Conservation (phyloP, 1,140 invertebrate genomes). For the Acyrthosiphon pisum region DNA sequence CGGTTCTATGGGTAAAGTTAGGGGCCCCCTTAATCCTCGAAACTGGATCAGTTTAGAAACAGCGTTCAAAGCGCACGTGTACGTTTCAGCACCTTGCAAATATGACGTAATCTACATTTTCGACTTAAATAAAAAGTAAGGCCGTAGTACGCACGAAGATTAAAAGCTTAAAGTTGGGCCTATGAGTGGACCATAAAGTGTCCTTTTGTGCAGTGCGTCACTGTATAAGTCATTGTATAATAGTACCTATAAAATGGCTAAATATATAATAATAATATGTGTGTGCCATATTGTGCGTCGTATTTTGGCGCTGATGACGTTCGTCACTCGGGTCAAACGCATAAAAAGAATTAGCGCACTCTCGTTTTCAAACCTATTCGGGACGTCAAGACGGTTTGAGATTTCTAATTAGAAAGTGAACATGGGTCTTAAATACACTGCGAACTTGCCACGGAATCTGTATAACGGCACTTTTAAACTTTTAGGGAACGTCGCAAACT, state of each 20-base stretch:
- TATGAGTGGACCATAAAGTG: not conserved
- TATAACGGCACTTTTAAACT: not conserved
- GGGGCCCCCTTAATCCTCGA: not conserved
- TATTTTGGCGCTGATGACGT: not conserved
- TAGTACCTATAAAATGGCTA: too few species aligned
- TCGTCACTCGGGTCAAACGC: not conserved
- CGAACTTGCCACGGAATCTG: not conserved
- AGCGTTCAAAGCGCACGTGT: not conserved
- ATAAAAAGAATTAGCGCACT: not conserved
- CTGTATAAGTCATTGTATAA: not conserved
- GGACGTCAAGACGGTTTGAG: not conserved
- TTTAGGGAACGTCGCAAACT: not conserved
- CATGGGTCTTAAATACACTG: not conserved
- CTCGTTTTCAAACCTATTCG: not conserved
- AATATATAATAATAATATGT: not conserved
- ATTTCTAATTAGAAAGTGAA: slow-evolving; percentile 9
- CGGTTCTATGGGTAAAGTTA: not conserved
- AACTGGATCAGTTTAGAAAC: not conserved
- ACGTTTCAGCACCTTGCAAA: not conserved
- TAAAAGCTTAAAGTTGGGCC: not conserved
- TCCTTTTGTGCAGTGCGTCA: not conserved
- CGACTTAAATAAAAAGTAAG: not conserved
- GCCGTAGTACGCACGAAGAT: not conserved
- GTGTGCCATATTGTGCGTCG: not conserved
- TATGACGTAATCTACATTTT: not conserved